Evolutionary conservation across 2,888 invertebrate genomes (phyloP), one percentile per base, ranked within the genome.

Genomic region (Agonopterix subpropinquella): DNA sequence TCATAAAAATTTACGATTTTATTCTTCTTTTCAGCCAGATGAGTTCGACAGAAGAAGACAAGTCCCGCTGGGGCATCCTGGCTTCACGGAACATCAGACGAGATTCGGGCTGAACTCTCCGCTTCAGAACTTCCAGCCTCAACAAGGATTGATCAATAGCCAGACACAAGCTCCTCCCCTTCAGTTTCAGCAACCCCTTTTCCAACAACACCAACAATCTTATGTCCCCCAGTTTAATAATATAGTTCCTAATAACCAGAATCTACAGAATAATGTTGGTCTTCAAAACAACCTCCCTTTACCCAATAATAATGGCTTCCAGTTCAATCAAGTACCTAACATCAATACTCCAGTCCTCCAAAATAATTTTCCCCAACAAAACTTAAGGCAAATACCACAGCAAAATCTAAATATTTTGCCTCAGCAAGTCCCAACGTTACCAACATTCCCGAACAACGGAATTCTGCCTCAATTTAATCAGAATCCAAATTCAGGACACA

Each of bases 11-110:
- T 28, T 28, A 28, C 5, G 28, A 28, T 28, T 28, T 5, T 28
- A 28, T 55, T 63, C 48, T 62, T 71, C 56, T 56, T 83, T 86
- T 36, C 85, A 88, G 88, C 70, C 83, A 71, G 88, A 88, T 67
- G 87, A 88, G 58, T 88, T 74, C 70, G 88, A 88, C 57, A 77
- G 85, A 75, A 80, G 77, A 76, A 77, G 87, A 69, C 85, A 85
- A 58, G 72, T 79, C 39, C 59, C 75, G 28, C 61, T 79, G 56
- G 79, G 79, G 48, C 85, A 82, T 50, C 68, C 82, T 41, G 85
- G 84, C 42, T 86, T 87, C 67, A 84, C 58, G 54, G 87, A 88
- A 55, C 87, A 88, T 54, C 87, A 86, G 59, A 83, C 86, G 41
- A 80, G 88, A 75, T 88, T 87, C 56, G 88, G 87, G 39, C 62